Evolutionary conservation across 2,113 vertebrate genomes (phyloP).

Genomic region (Etheostoma cragini): DNA sequence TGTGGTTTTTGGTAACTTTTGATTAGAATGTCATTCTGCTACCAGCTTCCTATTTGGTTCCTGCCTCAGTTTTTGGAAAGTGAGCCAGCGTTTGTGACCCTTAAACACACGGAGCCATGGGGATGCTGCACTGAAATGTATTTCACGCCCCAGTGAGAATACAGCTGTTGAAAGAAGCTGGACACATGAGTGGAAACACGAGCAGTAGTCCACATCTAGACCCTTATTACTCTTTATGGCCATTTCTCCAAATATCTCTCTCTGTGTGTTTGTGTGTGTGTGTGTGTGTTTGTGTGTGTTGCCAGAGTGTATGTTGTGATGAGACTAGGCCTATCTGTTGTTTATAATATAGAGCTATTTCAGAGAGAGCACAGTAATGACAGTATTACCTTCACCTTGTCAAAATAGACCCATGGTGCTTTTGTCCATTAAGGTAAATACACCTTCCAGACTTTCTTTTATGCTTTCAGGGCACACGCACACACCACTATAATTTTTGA

Average conservation of each 20-base stretch:
- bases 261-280: background rate
- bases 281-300: background rate
- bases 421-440: constrained; percentile 69
- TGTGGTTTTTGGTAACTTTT: background rate
- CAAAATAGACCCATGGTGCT: constrained; percentile 58
- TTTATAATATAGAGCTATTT: constrained; percentile 56
- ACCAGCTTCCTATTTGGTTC: background rate
- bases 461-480: background rate
- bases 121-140: constrained; percentile 31
- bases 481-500: too few species aligned
- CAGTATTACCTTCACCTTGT: constrained; percentile 56
- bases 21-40: background rate
- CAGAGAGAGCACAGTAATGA: constrained; percentile 56
- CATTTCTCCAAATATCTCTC: constrained; percentile 65
- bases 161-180: constrained; percentile 28
- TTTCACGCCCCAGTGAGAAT: constrained; percentile 57
- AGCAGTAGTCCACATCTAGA: constrained; percentile 51
- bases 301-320: constrained; percentile 22
- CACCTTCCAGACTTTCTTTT: constrained; percentile 39
- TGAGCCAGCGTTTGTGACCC: constrained; percentile 6
- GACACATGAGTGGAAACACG: constrained; percentile 44
- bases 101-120: constrained; percentile 1
- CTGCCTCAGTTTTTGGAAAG: background rate
- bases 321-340: constrained; percentile 31
- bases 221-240: constrained; percentile 54